phyloP scores from a whole-genome alignment of 30 jellyfish, hydroid and myxozoan species.

The Aurelia coerulea region DNA sequence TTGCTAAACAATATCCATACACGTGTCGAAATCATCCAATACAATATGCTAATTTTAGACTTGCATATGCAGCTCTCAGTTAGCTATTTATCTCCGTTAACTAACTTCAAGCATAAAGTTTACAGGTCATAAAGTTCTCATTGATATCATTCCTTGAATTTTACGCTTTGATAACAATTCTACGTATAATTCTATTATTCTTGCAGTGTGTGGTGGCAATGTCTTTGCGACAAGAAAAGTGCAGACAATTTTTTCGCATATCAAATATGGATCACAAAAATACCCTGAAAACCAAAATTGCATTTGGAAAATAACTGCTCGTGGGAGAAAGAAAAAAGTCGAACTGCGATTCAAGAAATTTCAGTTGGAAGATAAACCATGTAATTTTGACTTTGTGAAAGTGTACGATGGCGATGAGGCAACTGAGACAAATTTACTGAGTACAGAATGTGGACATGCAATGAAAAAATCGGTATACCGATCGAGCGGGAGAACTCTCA shows the following conservation, averaged over 20 bases:
- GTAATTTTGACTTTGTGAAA: slow-evolving; percentile 73
- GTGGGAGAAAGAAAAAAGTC: slow-evolving; percentile 34
- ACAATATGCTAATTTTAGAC: no score
- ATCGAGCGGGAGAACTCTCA: slow-evolving; percentile 46
- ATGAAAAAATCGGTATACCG: slow-evolving; percentile 16
- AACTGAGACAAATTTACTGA: slow-evolving; percentile 20
- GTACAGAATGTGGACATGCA: slow-evolving; percentile 58
- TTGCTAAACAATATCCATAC: no score
- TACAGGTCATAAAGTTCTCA: no score
- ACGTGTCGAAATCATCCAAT: no score
- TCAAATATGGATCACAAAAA: slow-evolving; percentile 36
- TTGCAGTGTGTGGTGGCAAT: slow-evolving; percentile 71
- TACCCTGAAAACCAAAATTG: slow-evolving; percentile 72
- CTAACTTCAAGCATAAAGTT: no score
- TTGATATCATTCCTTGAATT: no score
- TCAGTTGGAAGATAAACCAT: slow-evolving; percentile 67
- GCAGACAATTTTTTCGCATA: slow-evolving; percentile 55
- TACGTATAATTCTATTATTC: neutral
- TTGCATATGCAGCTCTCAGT: no score
- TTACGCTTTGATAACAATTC: no score
- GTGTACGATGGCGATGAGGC: slow-evolving; percentile 62
- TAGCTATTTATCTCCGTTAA: no score
- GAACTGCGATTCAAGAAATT: slow-evolving; percentile 50
- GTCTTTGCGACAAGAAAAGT: slow-evolving; percentile 41
- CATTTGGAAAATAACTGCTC: slow-evolving; percentile 51